Base-by-base conservation (phyloP, 2,113 vertebrate genomes). In the Bolborhynchus lineola region DNA sequence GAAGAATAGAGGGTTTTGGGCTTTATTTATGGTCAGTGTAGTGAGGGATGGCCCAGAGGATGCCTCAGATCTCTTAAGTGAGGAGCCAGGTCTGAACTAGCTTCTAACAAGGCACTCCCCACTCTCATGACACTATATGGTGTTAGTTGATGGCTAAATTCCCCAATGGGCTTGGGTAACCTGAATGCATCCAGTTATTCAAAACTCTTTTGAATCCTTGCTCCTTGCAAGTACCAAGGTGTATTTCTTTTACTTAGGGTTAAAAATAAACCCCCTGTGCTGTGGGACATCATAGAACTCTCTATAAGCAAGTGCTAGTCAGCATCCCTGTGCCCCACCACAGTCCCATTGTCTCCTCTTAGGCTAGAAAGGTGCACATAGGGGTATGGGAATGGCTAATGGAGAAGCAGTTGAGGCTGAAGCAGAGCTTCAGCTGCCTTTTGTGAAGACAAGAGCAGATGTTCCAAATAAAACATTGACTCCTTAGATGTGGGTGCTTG, bases 401-500 rank as follows among this genome's bases (percentile, higher is more conserved):
- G 69, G 46, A 78, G 80, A 57, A 55, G 23, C 1, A 1, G 67
- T n/a, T 52, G 67, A 82, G 57, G 50, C 1, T n/a, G 28, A 84
- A 69, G 68, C 13, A 2, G 16, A 78, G 62, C 49, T 90, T 47
- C 79, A 69, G 64, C 88, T 91, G 80, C 59, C 18, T 72, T 44
- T 74, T 63, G 12, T n/a, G 74, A 47, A 75, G 63, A 42, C 33
- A 8, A 17, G 71, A 92, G 68, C 94, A 93, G 94, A 41, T 94
- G 94, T 88, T 93, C 64, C 64, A 55, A 74, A 31, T 84, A 60
- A 94, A 81, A 52, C 68, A 18, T 4, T 1, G 21, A 5, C 80
- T 75, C 26, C 60, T 94, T 59, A 84, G 94, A 89, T 94, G 94
- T 86, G 89, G 92, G 83, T 82, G 64, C 57, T 79, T 44, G 44